Percentiles rank a stretch among this genome's conserved stretches.
These are phyloP conservation scores for Ficedula albicollis DNA, from an alignment of 2,797 vertebrate species.

Conservation along the genomic window DNA sequence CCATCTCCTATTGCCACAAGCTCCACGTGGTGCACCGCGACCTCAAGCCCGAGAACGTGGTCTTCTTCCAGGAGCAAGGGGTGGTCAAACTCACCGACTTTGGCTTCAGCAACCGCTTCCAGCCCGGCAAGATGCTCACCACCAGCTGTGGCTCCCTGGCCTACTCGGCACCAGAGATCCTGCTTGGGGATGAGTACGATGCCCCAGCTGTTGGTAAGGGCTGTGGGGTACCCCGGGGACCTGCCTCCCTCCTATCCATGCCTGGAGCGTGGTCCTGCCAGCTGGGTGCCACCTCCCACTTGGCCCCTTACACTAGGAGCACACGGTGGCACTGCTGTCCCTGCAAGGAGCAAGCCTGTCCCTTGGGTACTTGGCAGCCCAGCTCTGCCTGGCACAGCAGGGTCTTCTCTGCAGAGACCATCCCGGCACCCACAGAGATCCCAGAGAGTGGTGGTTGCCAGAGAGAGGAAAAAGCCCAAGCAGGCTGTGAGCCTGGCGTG, in stretches of 20 bases:
- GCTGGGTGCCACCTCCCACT: background rate
- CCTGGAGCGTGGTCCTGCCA: background rate
- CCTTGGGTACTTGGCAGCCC: background rate
- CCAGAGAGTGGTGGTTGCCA: background rate
- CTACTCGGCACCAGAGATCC: conserved; percentile 88
- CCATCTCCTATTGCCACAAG: conserved; percentile 88
- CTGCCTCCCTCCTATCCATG: background rate
- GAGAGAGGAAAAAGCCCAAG: background rate
- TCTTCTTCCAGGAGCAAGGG: conserved; percentile 88
- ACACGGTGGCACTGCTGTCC: background rate
- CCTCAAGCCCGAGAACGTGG: conserved; percentile 90
- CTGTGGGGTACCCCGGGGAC: background rate
- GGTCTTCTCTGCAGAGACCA: background rate
- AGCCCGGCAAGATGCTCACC: conserved; percentile 87
- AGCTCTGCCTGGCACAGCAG: background rate
- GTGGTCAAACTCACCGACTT: conserved; percentile 90
- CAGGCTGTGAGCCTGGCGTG: background rate
- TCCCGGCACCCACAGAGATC: rapidly evolving
- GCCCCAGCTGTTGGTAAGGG: conserved; percentile 88
- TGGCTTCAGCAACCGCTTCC: conserved; percentile 89
- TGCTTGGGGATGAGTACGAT: conserved; percentile 88
- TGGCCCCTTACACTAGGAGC: background rate
- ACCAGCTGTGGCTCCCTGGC: conserved; percentile 90
- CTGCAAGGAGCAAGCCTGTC: background rate
- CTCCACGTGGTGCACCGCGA: conserved; percentile 89